These are phyloP conservation scores for Propithecus coquereli DNA, from an alignment of 2,113 vertebrate genomes.

Conservation along the genomic window DNA sequence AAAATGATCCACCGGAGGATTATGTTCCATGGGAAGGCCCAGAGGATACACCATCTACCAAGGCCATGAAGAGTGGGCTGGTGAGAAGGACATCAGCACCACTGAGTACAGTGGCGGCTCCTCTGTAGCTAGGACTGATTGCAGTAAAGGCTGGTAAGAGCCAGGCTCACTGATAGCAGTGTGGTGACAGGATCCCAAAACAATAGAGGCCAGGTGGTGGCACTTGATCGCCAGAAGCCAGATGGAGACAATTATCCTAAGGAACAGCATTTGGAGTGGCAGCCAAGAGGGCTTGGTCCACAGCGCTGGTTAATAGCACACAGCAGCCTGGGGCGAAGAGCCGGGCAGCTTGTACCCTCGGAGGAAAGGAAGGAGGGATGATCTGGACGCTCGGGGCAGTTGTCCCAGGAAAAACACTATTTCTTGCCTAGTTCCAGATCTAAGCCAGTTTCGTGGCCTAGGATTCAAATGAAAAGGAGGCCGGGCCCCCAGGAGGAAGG, in stretches of 20 bases:
- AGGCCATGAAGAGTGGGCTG: background rate
- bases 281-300: background rate
- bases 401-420: background rate
- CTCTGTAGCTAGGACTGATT: background rate
- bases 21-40: background rate
- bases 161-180: background rate
- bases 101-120: background rate
- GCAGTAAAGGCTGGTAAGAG: background rate
- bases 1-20: background rate
- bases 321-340: background rate
- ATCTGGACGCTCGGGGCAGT: background rate
- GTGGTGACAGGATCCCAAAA: background rate
- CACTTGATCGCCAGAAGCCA: background rate
- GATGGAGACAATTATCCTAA: background rate
- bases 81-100: background rate
- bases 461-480: background rate
- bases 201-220: background rate
- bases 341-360: background rate
- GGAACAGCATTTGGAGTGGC: background rate
- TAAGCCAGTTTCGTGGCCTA: background rate
- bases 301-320: background rate
- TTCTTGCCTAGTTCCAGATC: background rate
- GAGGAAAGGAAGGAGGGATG: background rate
- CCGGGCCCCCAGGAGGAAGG: background rate
- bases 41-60: background rate